These are phyloP conservation scores for Notospermus geniculatus DNA, from an alignment of 1,140 invertebrate genomes.

Conservation along the genomic window DNA sequence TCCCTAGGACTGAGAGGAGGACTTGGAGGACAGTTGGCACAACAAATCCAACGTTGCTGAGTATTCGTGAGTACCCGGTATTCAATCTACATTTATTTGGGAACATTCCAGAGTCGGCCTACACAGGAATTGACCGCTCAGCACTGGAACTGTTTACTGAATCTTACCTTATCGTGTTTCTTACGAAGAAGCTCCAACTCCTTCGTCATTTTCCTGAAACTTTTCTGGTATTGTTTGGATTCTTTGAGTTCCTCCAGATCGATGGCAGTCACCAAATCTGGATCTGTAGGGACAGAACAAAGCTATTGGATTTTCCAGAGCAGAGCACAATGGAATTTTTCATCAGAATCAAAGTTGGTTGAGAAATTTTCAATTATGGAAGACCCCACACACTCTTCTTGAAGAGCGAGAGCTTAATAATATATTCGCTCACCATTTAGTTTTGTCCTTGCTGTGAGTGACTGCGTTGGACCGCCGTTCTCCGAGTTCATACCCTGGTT, in stretches of 20 bases:
- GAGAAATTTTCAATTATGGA: too few relatives aligned
- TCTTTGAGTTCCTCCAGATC: constrained; percentile 76
- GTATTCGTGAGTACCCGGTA: too few relatives aligned
- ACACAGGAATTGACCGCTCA: too few relatives aligned
- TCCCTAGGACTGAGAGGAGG: too few relatives aligned
- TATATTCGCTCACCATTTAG: constrained; percentile 29
- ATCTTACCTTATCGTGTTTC: constrained; percentile 85
- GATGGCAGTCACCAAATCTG: constrained; percentile 61
- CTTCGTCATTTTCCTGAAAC: constrained; percentile 78
- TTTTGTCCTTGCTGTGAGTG: constrained; percentile 27
- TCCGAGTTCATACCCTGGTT: constrained; percentile 24
- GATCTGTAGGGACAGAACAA: constrained; percentile 29
- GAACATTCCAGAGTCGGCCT: too few relatives aligned
- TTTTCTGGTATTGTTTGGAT: constrained; percentile 78
- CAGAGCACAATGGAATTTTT: too few relatives aligned
- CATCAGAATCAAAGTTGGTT: too few relatives aligned
- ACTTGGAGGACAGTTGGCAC: too few relatives aligned
- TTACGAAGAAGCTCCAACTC: constrained; percentile 80
- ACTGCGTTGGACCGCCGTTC: constrained; percentile 24
- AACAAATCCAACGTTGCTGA: too few relatives aligned
- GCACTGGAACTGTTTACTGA: too few relatives aligned
- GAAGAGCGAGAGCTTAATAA: background rate
- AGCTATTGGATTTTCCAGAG: too few relatives aligned
- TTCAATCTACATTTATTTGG: too few relatives aligned
- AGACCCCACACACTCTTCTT: background rate